These are phyloP conservation scores for Holothuria glaberrima DNA, from an alignment of 35 echinoderm and acorn worm species.

Conservation along the genomic window DNA sequence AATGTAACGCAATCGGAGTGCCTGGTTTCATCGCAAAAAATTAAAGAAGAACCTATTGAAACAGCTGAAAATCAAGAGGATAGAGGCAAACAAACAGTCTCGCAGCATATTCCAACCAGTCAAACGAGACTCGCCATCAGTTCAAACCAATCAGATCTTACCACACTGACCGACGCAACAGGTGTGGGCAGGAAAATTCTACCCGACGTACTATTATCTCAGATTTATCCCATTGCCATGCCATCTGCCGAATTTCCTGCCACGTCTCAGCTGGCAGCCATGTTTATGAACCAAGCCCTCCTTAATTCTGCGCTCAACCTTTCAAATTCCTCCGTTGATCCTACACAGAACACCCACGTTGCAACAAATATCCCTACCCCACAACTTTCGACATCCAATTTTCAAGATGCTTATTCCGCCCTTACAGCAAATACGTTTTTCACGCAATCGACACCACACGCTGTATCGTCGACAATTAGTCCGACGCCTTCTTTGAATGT, in stretches of 20 bases:
- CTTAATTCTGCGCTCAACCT: slow-evolving; percentile 65
- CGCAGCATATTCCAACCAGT: neutral
- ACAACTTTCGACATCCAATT: slow-evolving; percentile 7
- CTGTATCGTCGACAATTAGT: neutral
- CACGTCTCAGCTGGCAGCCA: slow-evolving; percentile 63
- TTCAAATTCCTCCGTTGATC: slow-evolving; percentile 8
- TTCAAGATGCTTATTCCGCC: slow-evolving; percentile 14
- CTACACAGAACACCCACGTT: slow-evolving; percentile 9
- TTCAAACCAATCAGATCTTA: slow-evolving; percentile 35
- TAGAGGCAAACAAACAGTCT: neutral
- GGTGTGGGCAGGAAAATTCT: slow-evolving; percentile 37
- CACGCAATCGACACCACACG: neutral
- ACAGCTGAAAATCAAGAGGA: neutral
- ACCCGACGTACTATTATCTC: slow-evolving; percentile 59
- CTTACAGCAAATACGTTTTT: slow-evolving; percentile 40
- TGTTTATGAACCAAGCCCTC: slow-evolving; percentile 66
- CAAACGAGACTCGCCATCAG: neutral
- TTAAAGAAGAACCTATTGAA: slow-evolving; percentile 20
- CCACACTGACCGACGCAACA: slow-evolving; percentile 66
- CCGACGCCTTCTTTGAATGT: neutral
- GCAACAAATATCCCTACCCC: neutral
- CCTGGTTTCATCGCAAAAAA: neutral
- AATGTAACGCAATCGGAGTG: neutral
- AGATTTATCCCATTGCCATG: slow-evolving; percentile 43
- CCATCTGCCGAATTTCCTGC: slow-evolving; percentile 30